These are phyloP conservation scores for Collichthys lucidus DNA, from an alignment of 2,113 vertebrate genomes.

Conservation along the genomic window DNA sequence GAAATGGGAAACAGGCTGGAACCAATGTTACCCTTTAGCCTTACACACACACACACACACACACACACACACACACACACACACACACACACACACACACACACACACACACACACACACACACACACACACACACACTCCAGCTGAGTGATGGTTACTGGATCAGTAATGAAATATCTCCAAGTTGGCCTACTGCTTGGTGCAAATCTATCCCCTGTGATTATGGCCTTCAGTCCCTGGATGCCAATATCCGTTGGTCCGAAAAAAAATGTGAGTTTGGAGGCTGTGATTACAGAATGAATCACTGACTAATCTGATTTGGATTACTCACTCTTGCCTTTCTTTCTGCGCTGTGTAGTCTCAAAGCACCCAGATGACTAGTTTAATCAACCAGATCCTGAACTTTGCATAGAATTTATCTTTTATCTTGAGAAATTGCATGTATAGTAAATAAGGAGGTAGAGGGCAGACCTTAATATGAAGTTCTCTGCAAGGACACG, in stretches of 20 bases:
- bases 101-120: constrained; percentile 27
- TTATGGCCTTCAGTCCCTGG: constrained; percentile 39
- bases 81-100: constrained; percentile 20
- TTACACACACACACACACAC: constrained; percentile 13
- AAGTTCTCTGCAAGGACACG: not conserved
- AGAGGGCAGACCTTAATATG: constrained; percentile 11
- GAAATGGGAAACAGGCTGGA: constrained; percentile 78
- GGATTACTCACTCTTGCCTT: constrained; percentile 46
- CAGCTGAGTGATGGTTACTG: constrained; percentile 40
- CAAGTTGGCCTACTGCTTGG: constrained; percentile 41
- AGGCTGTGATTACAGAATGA: constrained; percentile 45
- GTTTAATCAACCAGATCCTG: constrained; percentile 5
- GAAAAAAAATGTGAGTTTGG: constrained; percentile 39
- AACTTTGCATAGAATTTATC: not conserved
- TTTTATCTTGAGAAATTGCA: constrained; percentile 6
- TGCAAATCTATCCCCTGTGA: constrained; percentile 32
- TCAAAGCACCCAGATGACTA: not conserved
- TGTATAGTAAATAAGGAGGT: not conserved
- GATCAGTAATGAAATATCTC: constrained; percentile 51
- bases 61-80: constrained; percentile 18
- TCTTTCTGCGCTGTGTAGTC: not conserved
- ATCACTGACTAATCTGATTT: constrained; percentile 50
- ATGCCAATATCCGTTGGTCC: constrained; percentile 38
- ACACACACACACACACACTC: constrained; percentile 7
- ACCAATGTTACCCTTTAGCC: constrained; percentile 61